A percentile compares a stretch with the other conserved stretches of the same genome.
Evolutionary conservation across 2,888 invertebrate species (phyloP).

Genomic region (Diplazon laetatorius): DNA sequence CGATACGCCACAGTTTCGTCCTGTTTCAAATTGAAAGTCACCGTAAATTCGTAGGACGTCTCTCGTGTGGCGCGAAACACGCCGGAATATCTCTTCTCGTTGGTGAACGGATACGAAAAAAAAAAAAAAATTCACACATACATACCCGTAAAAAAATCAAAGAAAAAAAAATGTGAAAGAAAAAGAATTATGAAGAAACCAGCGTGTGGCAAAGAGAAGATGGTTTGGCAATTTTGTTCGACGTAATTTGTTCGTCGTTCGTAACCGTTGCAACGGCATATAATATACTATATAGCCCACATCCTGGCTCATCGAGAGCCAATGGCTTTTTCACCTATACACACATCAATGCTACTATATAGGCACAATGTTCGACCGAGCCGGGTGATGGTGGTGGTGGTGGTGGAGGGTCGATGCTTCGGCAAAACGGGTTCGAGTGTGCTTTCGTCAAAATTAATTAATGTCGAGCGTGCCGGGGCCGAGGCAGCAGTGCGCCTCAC

Average conservation of each 20-base stretch:
- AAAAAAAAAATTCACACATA: conserved; percentile 4
- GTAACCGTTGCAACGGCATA: conserved; percentile 6
- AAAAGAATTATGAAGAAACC: conserved; percentile 2
- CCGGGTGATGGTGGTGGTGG: conserved; percentile 52
- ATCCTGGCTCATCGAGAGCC: background rate
- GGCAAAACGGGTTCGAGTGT: conserved; percentile 65
- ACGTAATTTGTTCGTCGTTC: conserved; percentile 34
- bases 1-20: conserved; percentile 38
- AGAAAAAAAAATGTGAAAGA: conserved; percentile 17
- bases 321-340: conserved; percentile 3
- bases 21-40: conserved; percentile 65
- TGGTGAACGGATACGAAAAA: background rate
- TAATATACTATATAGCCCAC: conserved; percentile 10
- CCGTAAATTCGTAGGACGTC: conserved; percentile 63
- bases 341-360: conserved; percentile 27
- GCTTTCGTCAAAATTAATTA: conserved; percentile 71
- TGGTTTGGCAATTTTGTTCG: conserved; percentile 55
- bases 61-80: conserved; percentile 52
- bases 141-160: background rate
- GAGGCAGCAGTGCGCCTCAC: conserved; percentile 35
- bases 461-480: conserved; percentile 61
- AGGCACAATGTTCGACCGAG: background rate
- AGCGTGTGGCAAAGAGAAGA: conserved; percentile 31
- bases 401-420: conserved; percentile 64
- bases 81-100: conserved; percentile 55